Conservation (phyloP, 2,797 vertebrate genomes). For the Muscicapa striata region DNA sequence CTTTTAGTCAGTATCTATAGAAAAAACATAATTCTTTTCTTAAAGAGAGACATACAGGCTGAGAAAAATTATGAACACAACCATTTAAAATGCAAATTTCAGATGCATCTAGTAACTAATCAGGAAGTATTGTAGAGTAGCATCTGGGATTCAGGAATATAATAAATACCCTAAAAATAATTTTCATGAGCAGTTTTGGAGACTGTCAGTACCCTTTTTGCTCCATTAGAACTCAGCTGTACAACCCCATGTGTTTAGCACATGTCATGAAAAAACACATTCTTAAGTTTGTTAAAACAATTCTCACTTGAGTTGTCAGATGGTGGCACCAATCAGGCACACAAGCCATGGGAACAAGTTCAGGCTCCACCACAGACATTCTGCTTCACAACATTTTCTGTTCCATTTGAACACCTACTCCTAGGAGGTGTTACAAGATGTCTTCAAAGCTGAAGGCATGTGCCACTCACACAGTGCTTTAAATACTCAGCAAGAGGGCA, state of each 20-base stretch:
- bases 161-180: conserved; percentile 47
- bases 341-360: conserved; percentile 34
- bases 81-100: conserved; percentile 40
- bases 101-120: conserved; percentile 30
- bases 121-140: conserved; percentile 6
- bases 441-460: conserved; percentile 28
- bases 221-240: conserved; percentile 19
- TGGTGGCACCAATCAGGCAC: conserved; percentile 46
- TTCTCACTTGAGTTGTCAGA: conserved; percentile 56
- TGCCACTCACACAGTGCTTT: not conserved
- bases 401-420: conserved; percentile 29
- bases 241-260: conserved; percentile 10
- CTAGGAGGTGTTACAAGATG: conserved; percentile 26
- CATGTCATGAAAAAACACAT: conserved; percentile 12
- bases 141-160: conserved; percentile 36
- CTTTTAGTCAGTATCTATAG: not conserved
- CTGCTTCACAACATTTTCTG: conserved; percentile 10
- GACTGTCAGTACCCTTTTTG: conserved; percentile 17
- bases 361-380: conserved; percentile 9
- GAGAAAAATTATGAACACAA: conserved; percentile 29
- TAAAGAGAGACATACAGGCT: not conserved
- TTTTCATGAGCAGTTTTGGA: conserved; percentile 1
- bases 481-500: not conserved
- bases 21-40: not conserved
- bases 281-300: conserved; percentile 21